Evolutionary conservation across 2,888 invertebrate species (phyloP), one percentile per base, ranked within the genome.

Genomic region (Callyntrura guangdongensis): DNA sequence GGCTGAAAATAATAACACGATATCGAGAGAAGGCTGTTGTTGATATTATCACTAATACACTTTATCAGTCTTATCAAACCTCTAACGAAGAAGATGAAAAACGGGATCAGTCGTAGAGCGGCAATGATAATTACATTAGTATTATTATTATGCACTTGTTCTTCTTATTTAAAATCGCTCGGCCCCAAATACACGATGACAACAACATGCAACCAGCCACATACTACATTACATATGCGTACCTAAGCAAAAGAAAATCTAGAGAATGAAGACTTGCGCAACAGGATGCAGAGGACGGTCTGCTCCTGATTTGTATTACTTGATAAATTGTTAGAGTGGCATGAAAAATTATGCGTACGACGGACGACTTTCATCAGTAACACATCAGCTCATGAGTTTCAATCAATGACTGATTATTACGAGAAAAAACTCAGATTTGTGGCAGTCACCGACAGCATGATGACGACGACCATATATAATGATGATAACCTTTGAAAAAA

Each of bases 221-320:
- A 53, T 12, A 53, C 53, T 5, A 53, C 53, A 9, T 53, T 2
- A 12, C n/a, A n/a, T n/a, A n/a, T 5, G n/a, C 53, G 53, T n/a
- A 53, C 12, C 53, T 14, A 53, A 53, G 53, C 36, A 69, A 36
- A 27, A 36, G 0, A 25, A 64, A 36, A 36, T 36, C 25, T 5
- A 22, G 53, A 77, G 77, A 77, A 53, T 53, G 47, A 59, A 59
- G 45, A 81, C 89, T 89, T 89, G 89, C 83, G 74, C 83, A 89
- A 89, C 89, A 89, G 89, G 89, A 89, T 89, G 82, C 86, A 56
- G 45, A 61, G 81, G 77, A 77, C 53, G 53, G 53, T 77, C 53
- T 77, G 77, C 77, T 77, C 77, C 77, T 77, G 77, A 77, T 77
- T 77, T 77, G 77, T 77, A 77, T 77, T 56, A 77, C 77, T 77